A percentile compares a stretch with the other conserved stretches of the same genome.
These are phyloP conservation scores for Trachelipus rathkii DNA, from an alignment of 1,140 invertebrate genomes.

Conservation along the genomic window DNA sequence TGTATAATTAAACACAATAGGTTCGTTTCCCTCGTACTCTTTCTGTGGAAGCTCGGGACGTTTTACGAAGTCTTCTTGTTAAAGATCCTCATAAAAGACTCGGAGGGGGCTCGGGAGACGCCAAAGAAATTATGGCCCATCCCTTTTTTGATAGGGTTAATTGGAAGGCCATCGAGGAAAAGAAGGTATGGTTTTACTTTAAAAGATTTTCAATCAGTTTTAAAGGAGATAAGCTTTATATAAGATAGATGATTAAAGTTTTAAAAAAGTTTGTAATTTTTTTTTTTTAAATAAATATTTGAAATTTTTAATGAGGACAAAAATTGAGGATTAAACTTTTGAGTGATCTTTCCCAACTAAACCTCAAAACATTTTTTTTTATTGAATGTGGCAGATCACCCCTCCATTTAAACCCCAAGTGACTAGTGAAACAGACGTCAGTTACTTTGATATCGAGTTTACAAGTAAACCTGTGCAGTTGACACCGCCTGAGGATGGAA, in stretches of 20 bases:
- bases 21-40: conserved; percentile 86
- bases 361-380: too few species aligned
- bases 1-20: conserved; percentile 26
- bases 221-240: too few species aligned
- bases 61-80: conserved; percentile 77
- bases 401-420: conserved; percentile 37
- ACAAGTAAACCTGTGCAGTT: conserved; percentile 26
- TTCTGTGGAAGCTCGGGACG: conserved; percentile 76
- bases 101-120: conserved; percentile 90
- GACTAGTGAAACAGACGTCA: conserved; percentile 20
- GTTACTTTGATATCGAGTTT: conserved; percentile 25
- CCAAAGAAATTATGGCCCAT: conserved; percentile 84
- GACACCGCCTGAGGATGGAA: conserved; percentile 8
- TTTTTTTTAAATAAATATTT: too few species aligned
- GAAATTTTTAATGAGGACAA: too few species aligned
- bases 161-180: conserved; percentile 82
- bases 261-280: too few species aligned
- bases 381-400: conserved; percentile 3
- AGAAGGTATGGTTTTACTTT: conserved; percentile 64
- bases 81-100: conserved; percentile 86
- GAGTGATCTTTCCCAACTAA: too few species aligned
- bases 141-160: conserved; percentile 86
- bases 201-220: too few species aligned
- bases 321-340: too few species aligned
- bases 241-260: too few species aligned